Evolutionary conservation across 2,113 vertebrate genomes (phyloP), one percentile per base, ranked within the genome.

Genomic region (Lampris megalopsis): DNA sequence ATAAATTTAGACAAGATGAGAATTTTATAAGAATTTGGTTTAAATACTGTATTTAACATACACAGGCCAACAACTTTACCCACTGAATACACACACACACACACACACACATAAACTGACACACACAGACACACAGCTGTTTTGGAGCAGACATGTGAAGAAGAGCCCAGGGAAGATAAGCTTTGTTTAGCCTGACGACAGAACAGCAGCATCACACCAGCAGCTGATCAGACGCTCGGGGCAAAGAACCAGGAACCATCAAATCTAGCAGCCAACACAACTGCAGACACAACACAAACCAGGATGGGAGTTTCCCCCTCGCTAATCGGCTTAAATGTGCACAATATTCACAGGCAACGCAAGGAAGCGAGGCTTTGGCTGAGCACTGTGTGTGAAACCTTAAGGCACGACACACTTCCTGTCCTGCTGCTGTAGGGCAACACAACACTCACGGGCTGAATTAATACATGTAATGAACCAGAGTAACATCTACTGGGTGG

Each of bases 71-170:
- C 3, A 37, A 58, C 9, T 6, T 8, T 37, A 13, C 47, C n/a
- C 40, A 50, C 47, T 8, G 5, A 10, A n/a, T n/a, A 42, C n/a
- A 38, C 47, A 42, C 53, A 35, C 8, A 38, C 3, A 5, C 59
- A 64, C 37, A 76, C 59, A 72, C 5, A 49, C 10, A 3, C 56
- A 52, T 13, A 61, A 53, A 4, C 52, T 36, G 10, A 57, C 49
- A 50, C 57, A 9, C 43, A 57, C 6, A 68, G 36, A 79, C 68
- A 75, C 58, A 68, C 60, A 7, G 24, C 0, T 13, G 60, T 58
- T 66, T 63, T 77, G 81, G 85, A 68, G 63, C 67, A 70, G 40
- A 66, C 59, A 58, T 75, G 75, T 77, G 69, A 74, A 70, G 58
- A 24, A 40, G 41, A 68, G 13, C 66, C 3, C 40, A 3, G 54